Percentiles rank a stretch among this genome's conserved stretches.
These are phyloP conservation scores for Lycaena phlaeas DNA, from an alignment of 2,888 invertebrate genomes.

Conservation along the genomic window DNA sequence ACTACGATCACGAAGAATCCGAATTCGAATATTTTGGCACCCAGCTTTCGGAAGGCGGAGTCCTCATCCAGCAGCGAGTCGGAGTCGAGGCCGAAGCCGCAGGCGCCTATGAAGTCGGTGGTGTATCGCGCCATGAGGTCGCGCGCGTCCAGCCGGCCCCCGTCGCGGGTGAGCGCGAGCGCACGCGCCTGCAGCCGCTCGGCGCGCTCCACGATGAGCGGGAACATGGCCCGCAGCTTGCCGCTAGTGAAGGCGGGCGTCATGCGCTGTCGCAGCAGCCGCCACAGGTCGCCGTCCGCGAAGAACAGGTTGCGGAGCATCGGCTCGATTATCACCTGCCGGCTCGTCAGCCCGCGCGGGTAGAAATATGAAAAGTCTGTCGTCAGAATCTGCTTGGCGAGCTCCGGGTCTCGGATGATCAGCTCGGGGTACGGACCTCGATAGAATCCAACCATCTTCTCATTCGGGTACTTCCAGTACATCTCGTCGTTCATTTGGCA, in stretches of 20 bases:
- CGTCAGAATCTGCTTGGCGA: constrained; percentile 34
- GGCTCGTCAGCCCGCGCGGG: constrained; percentile 33
- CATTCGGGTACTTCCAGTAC: constrained; percentile 40
- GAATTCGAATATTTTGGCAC: constrained; percentile 30
- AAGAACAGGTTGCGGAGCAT: constrained; percentile 41
- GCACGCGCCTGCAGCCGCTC: constrained; percentile 31
- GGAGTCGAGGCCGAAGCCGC: constrained; percentile 43
- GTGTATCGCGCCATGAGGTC: constrained; percentile 52
- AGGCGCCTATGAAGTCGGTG: constrained; percentile 48
- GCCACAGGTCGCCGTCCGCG: constrained; percentile 43
- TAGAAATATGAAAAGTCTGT: constrained; percentile 41
- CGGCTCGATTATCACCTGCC: constrained; percentile 32
- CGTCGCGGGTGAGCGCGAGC: constrained; percentile 22
- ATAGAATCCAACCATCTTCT: constrained; percentile 40
- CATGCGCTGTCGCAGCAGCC: constrained; percentile 41
- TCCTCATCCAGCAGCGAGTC: constrained; percentile 39
- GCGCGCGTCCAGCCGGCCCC: constrained; percentile 32
- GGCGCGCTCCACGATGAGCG: constrained; percentile 40
- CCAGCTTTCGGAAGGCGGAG: constrained; percentile 39
- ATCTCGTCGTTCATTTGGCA: constrained; percentile 30
- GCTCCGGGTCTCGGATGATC: constrained; percentile 39
- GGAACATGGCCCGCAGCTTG: constrained; percentile 46
- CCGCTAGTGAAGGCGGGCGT: constrained; percentile 43
- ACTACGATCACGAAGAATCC: constrained; percentile 24
- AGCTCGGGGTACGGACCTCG: constrained; percentile 33